Evolutionary conservation across 2,113 vertebrate genomes (phyloP), one percentile per base, ranked within the genome.

Genomic region (Ctenodactylus gundi): DNA sequence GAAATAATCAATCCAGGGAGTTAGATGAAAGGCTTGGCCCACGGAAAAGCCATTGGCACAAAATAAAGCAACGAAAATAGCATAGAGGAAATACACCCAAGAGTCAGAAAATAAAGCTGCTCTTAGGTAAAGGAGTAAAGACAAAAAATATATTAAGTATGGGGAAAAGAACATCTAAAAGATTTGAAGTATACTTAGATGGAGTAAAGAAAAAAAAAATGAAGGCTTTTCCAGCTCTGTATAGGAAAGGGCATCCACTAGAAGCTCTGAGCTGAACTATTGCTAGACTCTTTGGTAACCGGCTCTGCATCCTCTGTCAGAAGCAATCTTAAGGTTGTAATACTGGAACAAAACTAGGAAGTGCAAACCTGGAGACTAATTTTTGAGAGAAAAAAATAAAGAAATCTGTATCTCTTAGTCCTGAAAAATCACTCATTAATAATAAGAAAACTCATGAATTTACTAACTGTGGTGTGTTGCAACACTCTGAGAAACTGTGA

Each of bases 331-430:
- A 67, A 94, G 15, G 57, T 7, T 77, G 51, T 51, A 93, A 90
- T 64, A 92, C 39, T 65, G 72, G 34, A 86, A 51, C 17, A 85
- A 90, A 91, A 88, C 53, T 85, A 70, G 9, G 6, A 62, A 78
- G 29, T 36, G 62, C 55, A 85, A 94, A 67, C 82, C 55, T 58
- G 34, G 94, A 93, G 6, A 0, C 29, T 39, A 82, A 85, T 67
- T n/a, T 17, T 85, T 73, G 67, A 91, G 27, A 91, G 49, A 92
- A 87, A 65, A 65, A 78, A 95, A 91, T 96, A 78, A 68, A 88
- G 75, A 53, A 91, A 84, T 85, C 77, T 85, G 58, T 82, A 72
- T 23, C 53, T 82, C 73, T 75, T 88, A 68, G 60, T 64, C 57
- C 88, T 91, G 64, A 92, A 85, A 92, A 92, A 85, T 78, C 62